Base-by-base conservation (phyloP, 2,113 vertebrate species). In the Clarias batrachus region DNA sequence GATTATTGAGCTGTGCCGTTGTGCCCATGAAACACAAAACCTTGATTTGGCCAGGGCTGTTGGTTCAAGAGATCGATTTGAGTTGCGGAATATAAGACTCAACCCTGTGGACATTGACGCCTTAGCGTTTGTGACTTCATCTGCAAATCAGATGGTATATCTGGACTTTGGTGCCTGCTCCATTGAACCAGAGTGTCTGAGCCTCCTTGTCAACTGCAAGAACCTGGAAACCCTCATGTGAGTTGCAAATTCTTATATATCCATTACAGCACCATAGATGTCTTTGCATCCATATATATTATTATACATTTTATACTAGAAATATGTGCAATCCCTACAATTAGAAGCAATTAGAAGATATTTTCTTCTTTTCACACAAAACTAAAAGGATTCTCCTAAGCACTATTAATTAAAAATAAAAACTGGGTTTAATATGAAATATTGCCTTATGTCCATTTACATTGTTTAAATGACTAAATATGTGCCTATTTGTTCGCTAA, bases 141-240 rank as follows among this genome's bases (percentile, higher is more conserved):
- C 92, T 1, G 91, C 92, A 6, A 89, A 87, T 52, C 57, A 74
- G 60, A 91, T 90, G 63, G 88, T 95, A 14, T 91, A 88, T 48
- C 90, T 98, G 91, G 94, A 96, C 91, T 97, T 99, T 87, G 93
- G 95, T 52, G 96, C 96, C 4, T 98, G 97, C 83, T 92, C 93
- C 0, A 92, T 98, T 92, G 97, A 97, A 6, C 59, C 90, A 1
- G 96, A 93, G 52, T 96, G 95, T 89, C 92, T 97, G 79, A 94
- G 96, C 37, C 88, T 94, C 80, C 92, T 98, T 81, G 81, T 92
- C 3, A 91, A 87, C 88, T 98, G 96, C 91, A 92, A 84, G 84
- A 93, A 93, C 33, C 87, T 98, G 25, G 92, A 95, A 81, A 81
- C 41, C 70, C 94, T 99, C 90, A 96, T 96, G 97, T 98, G 89